These are phyloP conservation scores for Drosophila imparisetae DNA, from an alignment of 2,888 invertebrate species.

Conservation along the genomic window DNA sequence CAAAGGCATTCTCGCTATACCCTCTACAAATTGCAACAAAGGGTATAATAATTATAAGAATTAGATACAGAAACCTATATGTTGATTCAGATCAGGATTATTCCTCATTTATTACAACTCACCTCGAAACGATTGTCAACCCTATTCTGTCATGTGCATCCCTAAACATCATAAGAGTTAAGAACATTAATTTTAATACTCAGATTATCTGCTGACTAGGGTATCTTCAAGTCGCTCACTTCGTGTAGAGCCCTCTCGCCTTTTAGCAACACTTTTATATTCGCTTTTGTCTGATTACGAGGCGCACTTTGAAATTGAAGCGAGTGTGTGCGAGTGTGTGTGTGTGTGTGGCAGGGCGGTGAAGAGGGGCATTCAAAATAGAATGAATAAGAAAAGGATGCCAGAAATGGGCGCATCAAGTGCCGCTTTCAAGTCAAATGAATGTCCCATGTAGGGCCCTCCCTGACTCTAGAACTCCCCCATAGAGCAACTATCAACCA, in stretches of 20 bases:
- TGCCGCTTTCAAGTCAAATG: constrained; percentile 49
- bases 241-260: background rate
- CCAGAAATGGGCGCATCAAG: constrained; percentile 20
- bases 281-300: constrained; percentile 32
- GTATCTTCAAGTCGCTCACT: background rate
- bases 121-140: background rate
- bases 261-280: background rate
- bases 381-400: constrained; percentile 19
- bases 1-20: constrained; percentile 39
- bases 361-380: too few species aligned
- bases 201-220: background rate
- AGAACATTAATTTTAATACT: background rate
- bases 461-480: background rate
- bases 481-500: constrained; percentile 8
- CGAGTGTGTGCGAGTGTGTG: constrained; percentile 8
- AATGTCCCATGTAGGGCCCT: constrained; percentile 28
- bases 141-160: background rate
- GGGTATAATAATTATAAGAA: background rate
- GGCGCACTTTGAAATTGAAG: constrained; percentile 61
- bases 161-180: background rate
- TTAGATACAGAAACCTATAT: background rate
- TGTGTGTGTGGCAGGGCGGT: background rate
- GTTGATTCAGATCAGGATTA: background rate
- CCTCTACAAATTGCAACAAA: background rate
- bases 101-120: background rate